Percentiles rank a stretch among this genome's conserved stretches.
phyloP scores from a whole-genome alignment of 2,888 invertebrate genomes.

The Calameuta pallipes region DNA sequence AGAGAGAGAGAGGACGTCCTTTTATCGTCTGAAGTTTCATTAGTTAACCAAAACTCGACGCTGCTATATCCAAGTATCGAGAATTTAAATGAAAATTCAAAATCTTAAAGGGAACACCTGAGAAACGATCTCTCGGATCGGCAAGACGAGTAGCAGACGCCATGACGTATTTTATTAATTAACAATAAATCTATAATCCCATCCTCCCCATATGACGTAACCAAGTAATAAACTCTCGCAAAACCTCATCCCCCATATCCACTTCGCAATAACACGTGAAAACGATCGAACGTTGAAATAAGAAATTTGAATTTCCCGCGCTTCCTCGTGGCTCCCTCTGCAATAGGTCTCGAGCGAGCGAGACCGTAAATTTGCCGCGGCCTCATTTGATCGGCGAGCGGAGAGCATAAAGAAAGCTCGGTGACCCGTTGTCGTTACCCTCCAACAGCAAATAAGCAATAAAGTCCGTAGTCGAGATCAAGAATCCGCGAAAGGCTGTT shows the following conservation, averaged over 20 bases:
- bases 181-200: too few species aligned
- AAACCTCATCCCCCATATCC: background rate
- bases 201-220: background rate
- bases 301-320: background rate
- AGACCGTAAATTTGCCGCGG: background rate
- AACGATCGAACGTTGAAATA: background rate
- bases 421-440: background rate
- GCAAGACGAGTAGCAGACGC: background rate
- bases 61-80: background rate
- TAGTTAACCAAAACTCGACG: background rate
- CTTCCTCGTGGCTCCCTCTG: background rate
- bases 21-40: background rate
- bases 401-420: background rate
- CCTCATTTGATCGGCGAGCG: background rate
- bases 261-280: background rate
- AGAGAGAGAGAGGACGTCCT: background rate
- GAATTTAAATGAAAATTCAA: background rate
- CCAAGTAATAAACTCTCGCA: background rate
- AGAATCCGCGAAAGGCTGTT: constrained; percentile 1
- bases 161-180: background rate
- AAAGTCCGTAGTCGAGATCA: background rate
- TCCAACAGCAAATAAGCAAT: background rate
- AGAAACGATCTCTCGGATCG: background rate
- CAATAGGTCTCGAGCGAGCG: background rate
- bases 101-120: background rate